Percentiles rank a stretch among this genome's conserved stretches.
Evolutionary conservation across 2,888 invertebrate species (phyloP).

Genomic region (Mayetiola destructor): DNA sequence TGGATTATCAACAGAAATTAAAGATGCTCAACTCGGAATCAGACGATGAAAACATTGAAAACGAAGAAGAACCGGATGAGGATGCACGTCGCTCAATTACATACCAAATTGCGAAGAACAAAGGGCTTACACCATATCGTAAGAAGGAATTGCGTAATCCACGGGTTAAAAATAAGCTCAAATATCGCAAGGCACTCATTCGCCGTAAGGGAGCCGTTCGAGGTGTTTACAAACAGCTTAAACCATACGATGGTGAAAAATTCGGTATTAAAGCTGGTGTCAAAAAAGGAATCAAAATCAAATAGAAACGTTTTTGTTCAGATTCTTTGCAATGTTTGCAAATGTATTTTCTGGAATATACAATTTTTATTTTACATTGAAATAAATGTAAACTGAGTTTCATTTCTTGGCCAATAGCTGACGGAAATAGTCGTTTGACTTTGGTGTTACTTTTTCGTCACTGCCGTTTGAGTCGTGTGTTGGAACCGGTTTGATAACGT

Average conservation of each 20-base stretch:
- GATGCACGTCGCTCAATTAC: conserved; percentile 66
- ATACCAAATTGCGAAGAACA: conserved; percentile 90
- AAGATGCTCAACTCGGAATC: conserved; percentile 28
- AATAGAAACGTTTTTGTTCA: conserved; percentile 33
- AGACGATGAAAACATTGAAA: conserved; percentile 28
- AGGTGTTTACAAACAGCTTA: conserved; percentile 63
- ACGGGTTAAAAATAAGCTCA: conserved; percentile 83
- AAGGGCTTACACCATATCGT: conserved; percentile 78
- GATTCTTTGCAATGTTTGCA: background rate
- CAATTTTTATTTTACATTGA: background rate
- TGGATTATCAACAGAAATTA: conserved; percentile 18
- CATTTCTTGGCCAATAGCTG: conserved; percentile 22
- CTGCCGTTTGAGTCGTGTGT: background rate
- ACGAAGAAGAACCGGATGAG: conserved; percentile 26
- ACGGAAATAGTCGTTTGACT: conserved; percentile 32
- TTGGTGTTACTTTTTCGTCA: conserved; percentile 15
- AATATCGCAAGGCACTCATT: conserved; percentile 82
- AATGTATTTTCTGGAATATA: background rate
- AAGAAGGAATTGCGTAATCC: conserved; percentile 91
- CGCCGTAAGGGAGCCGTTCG: conserved; percentile 87
- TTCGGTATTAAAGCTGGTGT: conserved; percentile 86
- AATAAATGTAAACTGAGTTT: background rate
- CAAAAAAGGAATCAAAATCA: conserved; percentile 79
- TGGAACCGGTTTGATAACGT: background rate
- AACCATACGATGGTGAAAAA: conserved; percentile 78